phyloP scores from a whole-genome alignment of 1,140 invertebrate species.

The Apis laboriosa region DNA sequence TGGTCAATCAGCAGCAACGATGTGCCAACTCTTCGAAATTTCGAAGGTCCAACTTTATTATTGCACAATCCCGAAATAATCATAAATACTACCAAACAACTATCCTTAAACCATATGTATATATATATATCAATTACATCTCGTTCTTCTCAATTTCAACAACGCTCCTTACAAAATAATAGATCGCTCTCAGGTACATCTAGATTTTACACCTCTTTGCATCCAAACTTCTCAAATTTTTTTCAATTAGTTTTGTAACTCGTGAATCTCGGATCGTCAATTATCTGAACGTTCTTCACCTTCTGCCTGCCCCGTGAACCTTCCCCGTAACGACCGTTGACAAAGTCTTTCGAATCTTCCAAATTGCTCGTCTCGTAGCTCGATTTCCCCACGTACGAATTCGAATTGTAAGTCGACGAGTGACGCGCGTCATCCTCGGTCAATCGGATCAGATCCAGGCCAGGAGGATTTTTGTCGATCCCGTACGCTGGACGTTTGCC shows the following conservation, averaged over 20 bases:
- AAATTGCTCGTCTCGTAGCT: slow-evolving; percentile 60
- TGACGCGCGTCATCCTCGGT: slow-evolving; percentile 36
- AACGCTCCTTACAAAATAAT: slow-evolving; percentile 17
- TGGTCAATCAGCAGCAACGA: slow-evolving; percentile 55
- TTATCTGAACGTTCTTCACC: slow-evolving; percentile 76
- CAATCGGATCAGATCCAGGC: slow-evolving; percentile 68
- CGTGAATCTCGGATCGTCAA: slow-evolving; percentile 73
- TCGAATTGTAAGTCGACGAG: slow-evolving; percentile 34
- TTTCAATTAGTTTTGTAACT: slow-evolving; percentile 54
- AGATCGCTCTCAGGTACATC: background rate
- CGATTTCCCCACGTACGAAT: slow-evolving; percentile 35
- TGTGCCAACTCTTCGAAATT: slow-evolving; percentile 3
- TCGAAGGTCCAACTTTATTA: slow-evolving; percentile 1
- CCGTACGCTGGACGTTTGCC: background rate
- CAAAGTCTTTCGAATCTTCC: background rate
- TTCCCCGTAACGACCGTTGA: slow-evolving; percentile 31
- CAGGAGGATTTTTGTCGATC: slow-evolving; percentile 59
- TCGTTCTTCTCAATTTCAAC: slow-evolving; percentile 28
- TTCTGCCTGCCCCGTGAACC: slow-evolving; percentile 61
- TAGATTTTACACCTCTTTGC: too few species aligned
- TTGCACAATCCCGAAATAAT: slow-evolving; percentile 58
- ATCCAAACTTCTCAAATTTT: background rate
- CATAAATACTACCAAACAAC: slow-evolving; percentile 53
- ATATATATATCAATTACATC: background rate
- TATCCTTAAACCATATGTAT: slow-evolving; percentile 8